Percentiles rank a stretch among this genome's conserved stretches.
phyloP scores from a whole-genome alignment of 2,797 vertebrate species.

The Syngnathus rostellatus region DNA sequence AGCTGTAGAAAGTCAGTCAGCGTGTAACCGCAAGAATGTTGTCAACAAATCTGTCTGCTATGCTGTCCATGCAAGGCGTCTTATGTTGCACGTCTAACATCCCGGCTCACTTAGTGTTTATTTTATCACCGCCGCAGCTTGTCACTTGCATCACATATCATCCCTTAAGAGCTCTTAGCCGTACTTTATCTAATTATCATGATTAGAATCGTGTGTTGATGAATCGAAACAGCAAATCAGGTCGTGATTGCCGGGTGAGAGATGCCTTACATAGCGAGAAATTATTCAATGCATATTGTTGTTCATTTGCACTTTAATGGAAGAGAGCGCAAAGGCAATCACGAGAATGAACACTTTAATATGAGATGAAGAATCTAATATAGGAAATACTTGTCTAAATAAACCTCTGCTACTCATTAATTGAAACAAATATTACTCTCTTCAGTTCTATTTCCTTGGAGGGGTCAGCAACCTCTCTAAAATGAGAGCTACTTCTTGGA shows the following conservation, averaged over 20 bases:
- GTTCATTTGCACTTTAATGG: slow-evolving; percentile 8
- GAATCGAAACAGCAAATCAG: neutral
- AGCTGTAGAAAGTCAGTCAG: slow-evolving; percentile 69
- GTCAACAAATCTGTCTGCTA: slow-evolving; percentile 53
- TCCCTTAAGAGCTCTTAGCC: slow-evolving; percentile 1
- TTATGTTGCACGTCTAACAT: slow-evolving; percentile 26
- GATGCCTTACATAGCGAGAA: neutral
- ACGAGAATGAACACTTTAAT: neutral
- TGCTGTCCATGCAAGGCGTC: slow-evolving; percentile 43
- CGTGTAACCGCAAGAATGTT: slow-evolving; percentile 39
- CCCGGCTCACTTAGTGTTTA: slow-evolving; percentile 5
- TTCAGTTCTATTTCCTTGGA: neutral
- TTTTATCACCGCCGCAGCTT: slow-evolving; percentile 18
- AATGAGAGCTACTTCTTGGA: too few relatives aligned
- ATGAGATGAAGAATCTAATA: neutral
- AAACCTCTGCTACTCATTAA: neutral
- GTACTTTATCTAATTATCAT: neutral
- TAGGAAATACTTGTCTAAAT: neutral
- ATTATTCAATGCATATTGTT: neutral
- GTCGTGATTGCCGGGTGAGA: neutral
- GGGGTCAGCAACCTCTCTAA: too few relatives aligned
- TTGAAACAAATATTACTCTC: neutral
- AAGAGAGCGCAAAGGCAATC: neutral
- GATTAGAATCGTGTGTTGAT: slow-evolving; percentile 5
- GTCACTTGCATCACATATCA: neutral